Base-by-base conservation (phyloP, 1,140 invertebrate genomes). In the Teleogryllus occipitalis region DNA sequence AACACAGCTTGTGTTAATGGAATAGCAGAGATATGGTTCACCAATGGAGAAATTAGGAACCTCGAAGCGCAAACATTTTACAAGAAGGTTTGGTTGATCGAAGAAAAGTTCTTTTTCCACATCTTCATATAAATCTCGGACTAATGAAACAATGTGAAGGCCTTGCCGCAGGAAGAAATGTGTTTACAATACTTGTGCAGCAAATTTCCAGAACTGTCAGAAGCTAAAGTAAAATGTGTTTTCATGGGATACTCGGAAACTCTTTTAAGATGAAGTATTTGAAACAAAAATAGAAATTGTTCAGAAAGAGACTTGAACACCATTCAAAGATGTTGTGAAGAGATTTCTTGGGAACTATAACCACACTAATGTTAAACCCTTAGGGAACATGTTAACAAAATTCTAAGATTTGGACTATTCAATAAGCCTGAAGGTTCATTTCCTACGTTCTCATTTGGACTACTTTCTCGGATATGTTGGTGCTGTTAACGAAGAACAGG, bases 391-490 rank as follows among this genome's bases (percentile, higher is more conserved):
- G 27, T 39, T 39, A 39, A 39, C 5, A 5, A 39, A 2, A 39
- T 39, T 39, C 27, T 3, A 72, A n/a, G 65, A 72, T 72, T 72
- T 3, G 3, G 65, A 6, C 65, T 72, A 6, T 72, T 72, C 65
- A 72, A 72, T 72, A 6, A 72, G 65, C n/a, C 1, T 72, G 65
- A 86, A 39, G 82, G 78, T 86, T 76, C 83, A 86, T 83, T 85
- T 85, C 82, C 82, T 87, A 21, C 81, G 85, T 76, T 85, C 82
- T 7, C 84, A 87, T 85, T 78, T 88, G 81, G 84, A 85, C 77
- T 84, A 85, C 74, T 87, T 85, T 82, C 83, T 82, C 0, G 27
- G 81, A 81, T 86, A 84, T 81, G 81, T 84, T 75, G 85, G 82
- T 47, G 83, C 77, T 47, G 81, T 83, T 47, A 85, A 81, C 81